These are phyloP conservation scores for Podocnemis expansa DNA, from an alignment of 2,113 vertebrate genomes.

Conservation along the genomic window DNA sequence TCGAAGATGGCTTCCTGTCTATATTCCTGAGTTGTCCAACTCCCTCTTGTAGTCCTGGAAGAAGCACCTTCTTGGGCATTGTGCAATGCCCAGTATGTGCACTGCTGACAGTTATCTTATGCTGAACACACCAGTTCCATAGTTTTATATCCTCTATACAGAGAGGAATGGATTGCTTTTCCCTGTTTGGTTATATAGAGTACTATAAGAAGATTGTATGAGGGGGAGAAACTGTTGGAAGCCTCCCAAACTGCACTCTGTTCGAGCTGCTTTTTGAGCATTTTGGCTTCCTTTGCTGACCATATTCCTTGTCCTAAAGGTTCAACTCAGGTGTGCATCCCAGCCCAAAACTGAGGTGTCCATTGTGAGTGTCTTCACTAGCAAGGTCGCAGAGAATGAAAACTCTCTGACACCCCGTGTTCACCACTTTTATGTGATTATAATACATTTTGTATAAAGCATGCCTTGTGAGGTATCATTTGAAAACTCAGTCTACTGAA, in stretches of 20 bases:
- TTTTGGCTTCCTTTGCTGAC: not conserved
- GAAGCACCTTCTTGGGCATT: not conserved
- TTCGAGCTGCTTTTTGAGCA: not conserved
- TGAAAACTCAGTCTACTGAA: not conserved
- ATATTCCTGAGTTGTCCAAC: not conserved
- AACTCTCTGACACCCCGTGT: not conserved
- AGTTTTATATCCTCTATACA: not conserved
- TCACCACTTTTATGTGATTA: not conserved
- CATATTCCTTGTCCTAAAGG: not conserved
- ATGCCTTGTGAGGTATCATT: not conserved
- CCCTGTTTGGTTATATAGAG: not conserved
- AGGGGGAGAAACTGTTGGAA: not conserved
- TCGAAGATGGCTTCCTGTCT: not conserved
- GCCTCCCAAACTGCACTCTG: not conserved
- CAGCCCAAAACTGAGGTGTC: not conserved
- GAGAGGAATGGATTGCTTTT: not conserved
- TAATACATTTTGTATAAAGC: not conserved
- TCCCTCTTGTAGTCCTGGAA: not conserved
- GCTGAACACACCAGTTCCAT: not conserved
- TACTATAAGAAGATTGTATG: not conserved
- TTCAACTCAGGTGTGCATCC: no score
- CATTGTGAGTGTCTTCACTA: not conserved
- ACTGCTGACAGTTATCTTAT: not conserved
- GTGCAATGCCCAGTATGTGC: not conserved
- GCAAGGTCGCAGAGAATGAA: not conserved